These are phyloP conservation scores for Fabriciana adippe DNA, from an alignment of 2,888 invertebrate genomes.

Conservation along the genomic window DNA sequence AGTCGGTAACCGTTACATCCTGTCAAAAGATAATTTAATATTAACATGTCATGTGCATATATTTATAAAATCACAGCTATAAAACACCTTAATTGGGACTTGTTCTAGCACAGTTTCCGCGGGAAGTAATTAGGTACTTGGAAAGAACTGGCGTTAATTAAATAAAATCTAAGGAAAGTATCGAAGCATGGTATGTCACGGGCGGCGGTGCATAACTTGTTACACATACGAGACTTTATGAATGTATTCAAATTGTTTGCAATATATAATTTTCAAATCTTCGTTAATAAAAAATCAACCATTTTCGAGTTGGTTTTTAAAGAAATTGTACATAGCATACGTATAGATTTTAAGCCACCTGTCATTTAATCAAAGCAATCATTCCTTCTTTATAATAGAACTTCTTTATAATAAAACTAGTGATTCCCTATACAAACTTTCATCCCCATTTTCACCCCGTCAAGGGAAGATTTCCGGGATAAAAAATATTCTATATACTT, in stretches of 20 bases:
- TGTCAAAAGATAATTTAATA: conserved; percentile 5
- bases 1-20: conserved; percentile 16
- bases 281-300: neutral
- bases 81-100: conserved; percentile 24
- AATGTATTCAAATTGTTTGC: conserved; percentile 6
- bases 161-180: conserved; percentile 64
- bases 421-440: too few relatives aligned
- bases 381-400: too few relatives aligned
- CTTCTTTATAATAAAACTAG: too few relatives aligned
- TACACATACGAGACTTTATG: conserved; percentile 13
- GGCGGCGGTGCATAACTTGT: conserved; percentile 43
- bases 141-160: conserved; percentile 66
- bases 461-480: too few relatives aligned
- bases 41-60: conserved; percentile 3
- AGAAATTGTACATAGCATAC: too few relatives aligned
- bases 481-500: too few relatives aligned
- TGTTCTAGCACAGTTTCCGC: conserved; percentile 47
- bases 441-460: too few relatives aligned
- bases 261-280: conserved; percentile 8
- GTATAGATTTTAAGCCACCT: too few relatives aligned
- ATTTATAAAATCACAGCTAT: conserved; percentile 13
- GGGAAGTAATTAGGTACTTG: conserved; percentile 68
- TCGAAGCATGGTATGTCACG: conserved; percentile 65
- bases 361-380: too few relatives aligned
- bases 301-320: too few relatives aligned